Conservation (phyloP, 2,888 invertebrate genomes). For the Pyralis farinalis region DNA sequence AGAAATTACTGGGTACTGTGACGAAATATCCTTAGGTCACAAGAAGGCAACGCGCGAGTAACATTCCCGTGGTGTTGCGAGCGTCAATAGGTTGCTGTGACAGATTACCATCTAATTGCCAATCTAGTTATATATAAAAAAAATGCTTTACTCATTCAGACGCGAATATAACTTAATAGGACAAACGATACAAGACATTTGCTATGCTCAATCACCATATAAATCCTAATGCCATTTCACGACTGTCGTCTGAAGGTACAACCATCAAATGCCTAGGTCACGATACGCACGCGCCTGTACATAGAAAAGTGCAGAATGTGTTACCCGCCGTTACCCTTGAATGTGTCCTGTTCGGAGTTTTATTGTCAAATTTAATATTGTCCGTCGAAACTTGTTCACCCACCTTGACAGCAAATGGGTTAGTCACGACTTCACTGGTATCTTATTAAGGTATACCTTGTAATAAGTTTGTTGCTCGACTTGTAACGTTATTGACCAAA, state of each 20-base stretch:
- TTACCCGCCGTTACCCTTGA: constrained; percentile 49
- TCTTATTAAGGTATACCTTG: constrained; percentile 48
- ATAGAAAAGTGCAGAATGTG: constrained; percentile 33
- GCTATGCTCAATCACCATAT: no score
- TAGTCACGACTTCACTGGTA: constrained; percentile 50
- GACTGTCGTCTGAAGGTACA: constrained; percentile 23
- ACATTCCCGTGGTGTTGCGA: no score
- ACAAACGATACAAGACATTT: no score
- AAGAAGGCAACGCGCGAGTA: no score
- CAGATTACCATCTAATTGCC: no score
- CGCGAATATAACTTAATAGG: no score
- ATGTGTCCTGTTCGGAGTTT: constrained; percentile 35
- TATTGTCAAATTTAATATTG: constrained; percentile 50
- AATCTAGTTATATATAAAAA: no score
- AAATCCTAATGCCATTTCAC: constrained; percentile 35
- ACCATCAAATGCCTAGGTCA: constrained; percentile 64
- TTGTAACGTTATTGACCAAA: constrained; percentile 32
- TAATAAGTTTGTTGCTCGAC: constrained; percentile 38
- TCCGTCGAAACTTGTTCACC: constrained; percentile 41
- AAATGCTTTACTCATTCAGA: no score
- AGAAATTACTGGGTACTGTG: no score
- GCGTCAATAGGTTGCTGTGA: no score
- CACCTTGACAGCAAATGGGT: constrained; percentile 55
- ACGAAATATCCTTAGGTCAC: no score
- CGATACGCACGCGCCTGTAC: constrained; percentile 37